Percentiles rank a stretch among this genome's conserved stretches.
Evolutionary conservation across 2,113 vertebrate species (phyloP).

Genomic region (Corythoichthys intestinalis): DNA sequence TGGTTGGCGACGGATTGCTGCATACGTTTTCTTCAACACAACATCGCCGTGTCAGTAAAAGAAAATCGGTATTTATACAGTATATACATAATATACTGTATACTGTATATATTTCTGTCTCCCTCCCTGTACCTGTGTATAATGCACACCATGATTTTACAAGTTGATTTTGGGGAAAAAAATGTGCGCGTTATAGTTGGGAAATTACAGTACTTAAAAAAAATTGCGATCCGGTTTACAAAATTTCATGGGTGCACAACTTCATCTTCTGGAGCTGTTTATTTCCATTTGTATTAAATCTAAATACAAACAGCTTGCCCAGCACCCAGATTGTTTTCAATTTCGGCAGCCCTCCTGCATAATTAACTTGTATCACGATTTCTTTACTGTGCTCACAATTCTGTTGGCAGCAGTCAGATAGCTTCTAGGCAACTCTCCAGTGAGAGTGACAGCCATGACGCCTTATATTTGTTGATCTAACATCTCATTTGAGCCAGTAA

Average conservation of each 20-base stretch:
- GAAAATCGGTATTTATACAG: too few species aligned
- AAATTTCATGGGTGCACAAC: neutral
- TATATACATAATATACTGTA: too few species aligned
- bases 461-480: constrained; percentile 46
- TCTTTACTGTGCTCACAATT: neutral
- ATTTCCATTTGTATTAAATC: neutral
- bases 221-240: neutral
- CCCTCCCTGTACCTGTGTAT: too few species aligned
- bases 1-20: too few species aligned
- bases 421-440: constrained; percentile 18
- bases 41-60: too few species aligned
- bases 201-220: too few species aligned
- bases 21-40: too few species aligned
- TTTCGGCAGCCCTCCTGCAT: neutral
- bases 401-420: constrained; percentile 7
- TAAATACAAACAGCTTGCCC: neutral
- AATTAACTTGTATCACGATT: neutral
- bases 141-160: too few species aligned
- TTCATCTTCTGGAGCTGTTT: neutral
- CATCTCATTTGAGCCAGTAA: constrained; percentile 38
- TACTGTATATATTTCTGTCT: too few species aligned
- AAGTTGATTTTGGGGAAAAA: too few species aligned
- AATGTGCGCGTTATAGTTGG: too few species aligned
- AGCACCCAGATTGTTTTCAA: neutral
- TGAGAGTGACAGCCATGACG: constrained; percentile 30